A percentile compares a stretch with the other conserved stretches of the same genome.
phyloP scores from a whole-genome alignment of 1,140 invertebrate species.

The Drosophila saltans region DNA sequence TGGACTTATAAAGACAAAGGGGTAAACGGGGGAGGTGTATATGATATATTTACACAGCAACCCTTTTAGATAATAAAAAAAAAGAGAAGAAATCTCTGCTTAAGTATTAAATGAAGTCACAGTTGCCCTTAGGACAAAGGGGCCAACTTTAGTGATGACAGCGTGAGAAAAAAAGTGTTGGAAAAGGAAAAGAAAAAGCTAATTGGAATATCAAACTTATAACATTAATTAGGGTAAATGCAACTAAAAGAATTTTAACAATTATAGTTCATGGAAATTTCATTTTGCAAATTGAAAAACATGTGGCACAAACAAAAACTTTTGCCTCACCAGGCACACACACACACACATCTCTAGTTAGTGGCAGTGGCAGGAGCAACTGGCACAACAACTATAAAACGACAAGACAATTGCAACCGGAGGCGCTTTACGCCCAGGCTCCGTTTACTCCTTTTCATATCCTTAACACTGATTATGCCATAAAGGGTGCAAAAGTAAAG shows the following conservation, averaged over 20 bases:
- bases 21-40: background rate
- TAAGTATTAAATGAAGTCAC: slow-evolving; percentile 73
- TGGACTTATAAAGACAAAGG: slow-evolving; percentile 44
- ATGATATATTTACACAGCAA: slow-evolving; percentile 34
- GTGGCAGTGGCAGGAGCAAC: slow-evolving; percentile 24
- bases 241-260: background rate
- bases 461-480: slow-evolving; percentile 70
- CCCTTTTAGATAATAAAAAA: slow-evolving; percentile 58
- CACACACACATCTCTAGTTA: slow-evolving; percentile 22
- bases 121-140: slow-evolving; percentile 30
- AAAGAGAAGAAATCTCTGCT: slow-evolving; percentile 57
- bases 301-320: slow-evolving; percentile 16
- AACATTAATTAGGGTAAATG: background rate
- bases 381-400: slow-evolving; percentile 69
- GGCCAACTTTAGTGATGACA: slow-evolving; percentile 46
- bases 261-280: background rate
- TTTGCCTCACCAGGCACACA: background rate
- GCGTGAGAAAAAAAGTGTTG: slow-evolving; percentile 4
- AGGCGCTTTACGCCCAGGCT: slow-evolving; percentile 36
- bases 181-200: background rate
- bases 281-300: slow-evolving; percentile 14
- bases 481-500: slow-evolving; percentile 71
- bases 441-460: slow-evolving; percentile 20
- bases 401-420: slow-evolving; percentile 74
- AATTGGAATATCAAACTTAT: background rate